Base-by-base conservation (phyloP, 1,140 invertebrate species). In the Caerostris extrusa region DNA sequence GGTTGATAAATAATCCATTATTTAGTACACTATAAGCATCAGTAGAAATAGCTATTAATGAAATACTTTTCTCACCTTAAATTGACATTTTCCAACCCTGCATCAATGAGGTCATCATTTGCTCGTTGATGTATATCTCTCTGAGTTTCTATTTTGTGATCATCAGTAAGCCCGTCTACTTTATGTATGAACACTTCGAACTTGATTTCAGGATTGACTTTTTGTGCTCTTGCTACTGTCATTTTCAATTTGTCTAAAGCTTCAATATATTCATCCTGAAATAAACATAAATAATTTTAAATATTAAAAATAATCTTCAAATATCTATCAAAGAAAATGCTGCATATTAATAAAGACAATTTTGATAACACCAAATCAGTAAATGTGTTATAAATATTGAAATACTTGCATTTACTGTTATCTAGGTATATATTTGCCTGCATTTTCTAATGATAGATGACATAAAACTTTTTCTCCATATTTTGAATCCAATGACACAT, bases 131-230 rank as follows among this genome's bases (percentile, higher is more conserved):
- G 98, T 95, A 99, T 99, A 96, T 99, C 99, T 95, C 99, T 97
- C 50, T 95, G 99, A 64, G 98, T 98, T 97, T 99, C 99, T 97
- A 99, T 99, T 97, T 99, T 99, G 95, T 98, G 98, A 96, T 99
- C 99, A 96, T 99, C 99, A 71, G 98, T 98, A n/a, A 99, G 97
- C 10, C 99, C 99, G 96, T 99, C 99, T 5, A 99, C 98, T 97
- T 99, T 99, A 96, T 99, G 99, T 95, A 99, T 99, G 95, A 99
- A 99, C 17, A 97, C 99, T 97, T 99, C 99, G 97, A 99, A 99
- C 95, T 99, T 99, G 93, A 99, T 99, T 90, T 98, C 97, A 83
- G 97, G 98, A 96, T 99, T 99, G 8, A 99, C 98, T 96, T 98
- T 98, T 95, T 98, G 99, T 10, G 99, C 99, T 96, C 98, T 98